Evolutionary conservation across 2,113 vertebrate species (phyloP), one percentile per base, ranked within the genome.

Genomic region (Sitta europaea): DNA sequence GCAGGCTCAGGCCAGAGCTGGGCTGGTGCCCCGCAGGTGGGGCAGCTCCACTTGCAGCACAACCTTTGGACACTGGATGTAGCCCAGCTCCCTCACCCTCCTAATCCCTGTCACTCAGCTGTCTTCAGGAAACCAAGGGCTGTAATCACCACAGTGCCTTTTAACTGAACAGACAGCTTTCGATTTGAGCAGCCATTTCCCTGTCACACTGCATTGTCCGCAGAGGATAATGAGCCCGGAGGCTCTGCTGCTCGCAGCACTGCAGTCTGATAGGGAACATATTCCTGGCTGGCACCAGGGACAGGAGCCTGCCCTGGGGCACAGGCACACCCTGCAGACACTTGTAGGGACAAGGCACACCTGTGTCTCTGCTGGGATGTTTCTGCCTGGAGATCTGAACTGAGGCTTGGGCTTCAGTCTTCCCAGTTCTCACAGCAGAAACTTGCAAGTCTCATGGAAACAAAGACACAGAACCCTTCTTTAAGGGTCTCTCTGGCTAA

Each of bases 141-240:
- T 92, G 74, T 29, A 84, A 93, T 86, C 83, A 90, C 15, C 89
- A 42, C 23, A 0, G 23, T 81, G 90, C 57, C 83, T 96, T 86
- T 92, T 57, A 84, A 57, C 62, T 43, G 94, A 75, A 29, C 54
- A 71, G 81, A 88, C 93, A 88, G 85, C 78, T 15, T 57, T 90
- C 68, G 85, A 78, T 93, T 84, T 81, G 74, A 91, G 91, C 95
- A 95, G 73, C 90, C 83, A 24, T 86, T 95, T 75, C 94, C 27
- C 86, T 79, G 94, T 94, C 95, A 92, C 80, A 6, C 74, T 28
- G 81, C 66, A 47, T 59, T 61, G 90, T 86, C 90, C 23, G 0
- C 67, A 33, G 10, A 63, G 57, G 67, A 93, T 95, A 97, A 96
- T 84, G 93, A 97, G 92, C 86, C 92, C 65, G 12, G 10, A 63